Evolutionary conservation across 2,888 invertebrate genomes (phyloP).

Genomic region (Antitype chi): DNA sequence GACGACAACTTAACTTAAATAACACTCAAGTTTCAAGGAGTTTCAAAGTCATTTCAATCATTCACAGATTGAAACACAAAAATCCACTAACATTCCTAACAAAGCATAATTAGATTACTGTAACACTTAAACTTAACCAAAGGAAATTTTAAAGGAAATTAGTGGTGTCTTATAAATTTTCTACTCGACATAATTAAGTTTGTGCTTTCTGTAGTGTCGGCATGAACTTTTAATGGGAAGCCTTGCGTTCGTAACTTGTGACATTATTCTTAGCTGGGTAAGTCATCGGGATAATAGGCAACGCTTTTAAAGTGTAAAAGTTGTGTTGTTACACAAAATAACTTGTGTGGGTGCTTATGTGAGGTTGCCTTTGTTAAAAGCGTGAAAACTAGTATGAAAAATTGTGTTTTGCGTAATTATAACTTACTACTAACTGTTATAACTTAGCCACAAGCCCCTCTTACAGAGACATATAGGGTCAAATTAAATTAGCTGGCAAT

Average conservation of each 20-base stretch:
- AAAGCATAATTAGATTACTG: conserved; percentile 52
- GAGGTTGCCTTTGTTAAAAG: not conserved
- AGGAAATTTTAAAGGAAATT: conserved; percentile 66
- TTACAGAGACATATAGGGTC: too few species aligned
- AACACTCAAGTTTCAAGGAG: not conserved
- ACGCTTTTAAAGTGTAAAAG: conserved; percentile 36
- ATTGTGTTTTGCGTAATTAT: not conserved
- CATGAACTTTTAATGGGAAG: conserved; percentile 80
- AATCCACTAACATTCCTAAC: conserved; percentile 21
- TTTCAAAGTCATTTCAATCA: conserved; percentile 5
- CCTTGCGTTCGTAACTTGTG: conserved; percentile 73
- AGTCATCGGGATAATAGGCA: conserved; percentile 68
- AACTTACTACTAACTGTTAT: too few species aligned
- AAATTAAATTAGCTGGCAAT: too few species aligned
- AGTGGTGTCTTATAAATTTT: conserved; percentile 74
- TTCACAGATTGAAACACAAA: conserved; percentile 38
- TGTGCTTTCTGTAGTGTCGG: conserved; percentile 72
- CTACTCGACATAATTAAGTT: conserved; percentile 78
- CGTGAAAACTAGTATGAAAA: not conserved
- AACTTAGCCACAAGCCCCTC: too few species aligned
- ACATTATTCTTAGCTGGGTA: conserved; percentile 75
- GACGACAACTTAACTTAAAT: not conserved
- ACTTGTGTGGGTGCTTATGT: conserved; percentile 8
- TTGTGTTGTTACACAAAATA: conserved; percentile 25
- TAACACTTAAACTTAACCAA: conserved; percentile 56